Conservation (phyloP, 2,113 vertebrate species). For the Anoplopoma fimbria region DNA sequence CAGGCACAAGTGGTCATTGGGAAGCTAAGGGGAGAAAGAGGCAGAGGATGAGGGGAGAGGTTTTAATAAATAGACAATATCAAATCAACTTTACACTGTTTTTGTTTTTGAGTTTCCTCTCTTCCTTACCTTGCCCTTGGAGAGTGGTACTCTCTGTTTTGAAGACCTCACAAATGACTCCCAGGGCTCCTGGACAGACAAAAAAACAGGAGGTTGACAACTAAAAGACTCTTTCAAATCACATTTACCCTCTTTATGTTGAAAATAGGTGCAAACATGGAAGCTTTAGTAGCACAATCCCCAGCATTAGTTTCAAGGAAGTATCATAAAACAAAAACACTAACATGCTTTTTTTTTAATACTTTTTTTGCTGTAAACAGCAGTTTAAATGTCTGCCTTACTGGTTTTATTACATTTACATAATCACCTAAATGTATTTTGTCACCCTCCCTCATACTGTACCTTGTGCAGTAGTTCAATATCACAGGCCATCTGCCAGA, state of each 20-base stretch:
- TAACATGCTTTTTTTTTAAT: not conserved
- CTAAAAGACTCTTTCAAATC: not conserved
- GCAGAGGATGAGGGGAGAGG: not conserved
- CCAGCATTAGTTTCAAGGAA: not conserved
- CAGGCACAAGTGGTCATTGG: conserved; percentile 89
- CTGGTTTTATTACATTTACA: conserved; percentile 5
- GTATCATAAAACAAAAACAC: not conserved
- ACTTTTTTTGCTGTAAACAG: not conserved
- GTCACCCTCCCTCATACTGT: not conserved
- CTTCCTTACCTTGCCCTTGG: conserved; percentile 81
- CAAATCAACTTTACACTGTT: not conserved
- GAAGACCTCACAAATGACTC: conserved; percentile 86
- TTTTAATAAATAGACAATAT: not conserved
- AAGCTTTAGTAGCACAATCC: not conserved
- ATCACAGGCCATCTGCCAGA: conserved; percentile 92
- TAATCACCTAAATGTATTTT: not conserved
- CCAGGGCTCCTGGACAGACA: conserved; percentile 85
- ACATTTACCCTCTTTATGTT: not conserved
- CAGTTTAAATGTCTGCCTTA: not conserved
- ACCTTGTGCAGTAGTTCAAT: conserved; percentile 92
- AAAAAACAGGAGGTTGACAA: conserved; percentile 36
- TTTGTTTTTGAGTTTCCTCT: not conserved
- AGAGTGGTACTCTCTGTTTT: conserved; percentile 43
- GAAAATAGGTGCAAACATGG: not conserved
- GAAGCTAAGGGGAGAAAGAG: conserved; percentile 41